These are phyloP conservation scores for Melanotaenia duboulayi DNA, from an alignment of 2,113 vertebrate genomes.

Conservation along the genomic window DNA sequence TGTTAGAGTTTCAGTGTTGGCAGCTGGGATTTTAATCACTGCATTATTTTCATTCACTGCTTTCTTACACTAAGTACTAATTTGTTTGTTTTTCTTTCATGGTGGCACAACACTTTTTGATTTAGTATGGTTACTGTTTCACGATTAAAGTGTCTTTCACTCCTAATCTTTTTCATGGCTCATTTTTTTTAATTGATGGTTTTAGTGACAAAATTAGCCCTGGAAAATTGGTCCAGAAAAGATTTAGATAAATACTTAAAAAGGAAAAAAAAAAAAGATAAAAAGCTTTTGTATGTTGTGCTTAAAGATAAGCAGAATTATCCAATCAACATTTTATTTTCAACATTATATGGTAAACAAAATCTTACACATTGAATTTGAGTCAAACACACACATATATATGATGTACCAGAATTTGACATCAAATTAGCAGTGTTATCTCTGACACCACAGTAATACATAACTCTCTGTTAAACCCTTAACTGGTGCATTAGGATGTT, in stretches of 20 bases:
- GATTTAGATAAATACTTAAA: no score
- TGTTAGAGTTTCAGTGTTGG: conserved; percentile 25
- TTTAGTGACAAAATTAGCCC: not conserved
- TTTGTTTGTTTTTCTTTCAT: conserved; percentile 50
- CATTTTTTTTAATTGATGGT: conserved; percentile 9
- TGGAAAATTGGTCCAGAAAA: not conserved
- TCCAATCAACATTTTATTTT: no score
- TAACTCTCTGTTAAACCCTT: no score
- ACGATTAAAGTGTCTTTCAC: conserved; percentile 77
- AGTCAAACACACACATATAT: not conserved
- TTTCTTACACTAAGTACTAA: conserved; percentile 56
- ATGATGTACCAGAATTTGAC: no score
- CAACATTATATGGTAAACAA: no score
- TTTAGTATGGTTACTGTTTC: conserved; percentile 61
- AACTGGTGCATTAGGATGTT: no score
- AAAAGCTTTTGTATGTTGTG: not conserved
- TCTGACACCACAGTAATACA: no score
- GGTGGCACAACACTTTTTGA: conserved; percentile 51
- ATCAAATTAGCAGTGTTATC: no score
- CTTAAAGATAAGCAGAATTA: no score
- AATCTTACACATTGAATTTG: not conserved
- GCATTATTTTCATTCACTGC: conserved; percentile 51
- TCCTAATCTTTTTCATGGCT: conserved; percentile 21
- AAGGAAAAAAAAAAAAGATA: no score
- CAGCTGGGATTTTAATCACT: conserved; percentile 32